These are phyloP conservation scores for Coelopa pilipes DNA, from an alignment of 2,888 invertebrate species.

Conservation along the genomic window DNA sequence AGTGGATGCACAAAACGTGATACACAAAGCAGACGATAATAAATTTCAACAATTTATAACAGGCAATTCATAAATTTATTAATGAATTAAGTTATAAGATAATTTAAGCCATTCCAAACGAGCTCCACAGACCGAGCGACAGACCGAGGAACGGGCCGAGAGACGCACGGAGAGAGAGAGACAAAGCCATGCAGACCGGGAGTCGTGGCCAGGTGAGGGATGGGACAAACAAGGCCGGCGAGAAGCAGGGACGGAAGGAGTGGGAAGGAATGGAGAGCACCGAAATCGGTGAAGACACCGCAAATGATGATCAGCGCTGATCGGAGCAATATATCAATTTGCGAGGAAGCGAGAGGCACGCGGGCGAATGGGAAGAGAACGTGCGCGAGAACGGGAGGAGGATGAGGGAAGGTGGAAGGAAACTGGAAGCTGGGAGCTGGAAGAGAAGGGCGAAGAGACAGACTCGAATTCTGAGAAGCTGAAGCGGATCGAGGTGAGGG, in stretches of 20 bases:
- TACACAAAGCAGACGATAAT: slow-evolving; percentile 49
- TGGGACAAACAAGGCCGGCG: slow-evolving; percentile 10
- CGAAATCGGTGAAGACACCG: slow-evolving; percentile 23
- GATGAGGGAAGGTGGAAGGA: background rate
- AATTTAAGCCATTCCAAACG: slow-evolving; percentile 52
- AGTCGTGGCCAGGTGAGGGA: slow-evolving; percentile 41
- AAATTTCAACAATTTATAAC: slow-evolving; percentile 62
- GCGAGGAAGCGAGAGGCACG: slow-evolving; percentile 24
- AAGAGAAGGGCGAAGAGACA: no score
- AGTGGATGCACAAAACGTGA: slow-evolving; percentile 36
- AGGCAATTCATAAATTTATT: slow-evolving; percentile 64
- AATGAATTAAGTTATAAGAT: slow-evolving; percentile 66
- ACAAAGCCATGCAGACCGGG: slow-evolving; percentile 52
- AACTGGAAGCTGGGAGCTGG: no score
- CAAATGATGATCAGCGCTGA: slow-evolving; percentile 59
- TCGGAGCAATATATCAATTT: slow-evolving; percentile 59
- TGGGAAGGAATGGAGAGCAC: slow-evolving; percentile 1
- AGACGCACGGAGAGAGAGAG: slow-evolving; percentile 6
- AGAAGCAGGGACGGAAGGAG: background rate
- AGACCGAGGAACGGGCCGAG: background rate
- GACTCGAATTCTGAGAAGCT: slow-evolving; percentile 44
- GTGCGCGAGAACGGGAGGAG: background rate
- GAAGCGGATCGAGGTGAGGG: background rate
- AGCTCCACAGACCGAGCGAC: background rate
- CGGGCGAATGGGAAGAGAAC: no score